Base-by-base conservation (phyloP, 2,888 invertebrate species). In the Sarcophaga rosellei region DNA sequence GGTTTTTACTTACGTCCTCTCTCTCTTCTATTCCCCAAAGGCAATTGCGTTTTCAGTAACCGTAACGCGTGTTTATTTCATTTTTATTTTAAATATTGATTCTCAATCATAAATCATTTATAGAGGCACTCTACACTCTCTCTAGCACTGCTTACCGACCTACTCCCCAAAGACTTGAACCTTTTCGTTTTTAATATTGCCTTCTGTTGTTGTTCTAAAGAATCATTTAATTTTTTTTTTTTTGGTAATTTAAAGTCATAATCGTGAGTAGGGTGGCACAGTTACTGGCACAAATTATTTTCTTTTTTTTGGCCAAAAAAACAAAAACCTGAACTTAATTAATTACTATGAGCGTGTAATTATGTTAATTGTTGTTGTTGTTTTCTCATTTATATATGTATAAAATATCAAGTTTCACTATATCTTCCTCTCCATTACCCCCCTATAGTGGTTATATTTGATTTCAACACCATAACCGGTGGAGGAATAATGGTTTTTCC, bases 51-150 rank as follows among this genome's bases (percentile, higher is more conserved):
- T 53, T 53, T 83, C 66, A 45, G 45, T 44, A 59, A 10, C 10
- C 17, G 23, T 8, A 61, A 69, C n/a, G n/a, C 11, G 17, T 23
- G 12, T 68, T 66, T 59, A 21, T 66, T 25, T 25, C 6, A 15
- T 65, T 11, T 23, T 59, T 47, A 65, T 59, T 35, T 69, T 59
- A 23, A 6, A 62, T 20, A 62, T 25, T 59, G 11, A 53, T 53
- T 35, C 47, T n/a, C 21, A 68, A 80, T 47, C 25, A 65, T 75
- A 47, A 75, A 65, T 75, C 63, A 75, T 75, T 44, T 35, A 61
- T 17, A 61, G 47, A 53, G 17, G 12, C 53, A 53, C 4, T 17
- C 4, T 15, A 47, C 11, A 15, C 47, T 47, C 47, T 1, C 12
- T 17, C 53, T 15, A 15, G 3, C 53, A 11, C 47, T 47, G 15